Evolutionary conservation across 2,113 vertebrate species (phyloP).

Genomic region (western clawed frog (Xenopus tropicalis)): UCB_Xtro_10.0 CM004451.2:321001-321500

Average conservation of each 20-base stretch:
- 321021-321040: no score
- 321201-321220: conserved; percentile 52
- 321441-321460: conserved; percentile 52
- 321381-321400: no score
- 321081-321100: conserved; percentile 52
- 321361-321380: conserved; percentile 52
- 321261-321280: no score
- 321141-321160: no score
- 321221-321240: no score
- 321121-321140: conserved; percentile 52
- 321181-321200: no score
- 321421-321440: no score
- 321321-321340: conserved; percentile 52
- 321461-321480: no score
- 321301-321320: no score
- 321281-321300: conserved; percentile 52
- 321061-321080: no score
- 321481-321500: conserved; percentile 52
- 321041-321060: conserved; percentile 52
- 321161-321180: conserved; percentile 52
- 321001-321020: conserved; percentile 52
- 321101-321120: no score
- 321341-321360: no score
- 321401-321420: conserved; percentile 52
- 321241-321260: conserved; percentile 52